Base-by-base conservation (phyloP, 2,113 vertebrate genomes). In the Nothobranchius furzeri region DNA sequence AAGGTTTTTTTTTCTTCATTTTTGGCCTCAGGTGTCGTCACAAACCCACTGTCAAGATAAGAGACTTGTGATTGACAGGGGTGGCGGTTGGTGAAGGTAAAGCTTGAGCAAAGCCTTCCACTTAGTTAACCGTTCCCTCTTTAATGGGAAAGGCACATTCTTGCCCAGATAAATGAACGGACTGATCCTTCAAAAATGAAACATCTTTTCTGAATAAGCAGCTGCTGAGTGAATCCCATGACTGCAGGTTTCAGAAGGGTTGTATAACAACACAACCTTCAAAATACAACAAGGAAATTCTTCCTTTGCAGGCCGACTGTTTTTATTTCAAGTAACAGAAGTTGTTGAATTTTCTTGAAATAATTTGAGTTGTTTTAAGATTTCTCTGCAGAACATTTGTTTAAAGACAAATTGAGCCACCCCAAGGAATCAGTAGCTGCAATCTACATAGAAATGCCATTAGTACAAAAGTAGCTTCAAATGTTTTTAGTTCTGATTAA, bases 211-310 rank as follows among this genome's bases (percentile, higher is more conserved):
- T 68, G 20, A 10, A 37, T 50, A 66, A 74, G 60, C 68, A 55
- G 47, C 77, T 65, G 64, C 58, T 57, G 48, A 37, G 14, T 2
- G 76, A 76, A 76, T n/a, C 60, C 7, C 69, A 60, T 74, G 65
- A 73, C 56, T 24, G 49, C 6, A 70, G 60, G 50, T 62, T 60
- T 37, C 6, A 35, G 51, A 54, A 58, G 17, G 25, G 48, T 54
- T 54, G 20, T 9, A 55, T 64, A 58, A 57, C 46, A 15, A 36
- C 14, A 45, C 9, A 20, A 50, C 3, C 49, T 35, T 20, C 56
- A 56, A 30, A 47, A 37, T 30, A 6, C 30, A 54, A 13, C 17
- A 20, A 36, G 40, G 40, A 9, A 40, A 40, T 40, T 7, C 37
- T 40, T 40, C 7, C 7, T 37, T 20, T 20, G 20, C 20, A 20